Evolutionary conservation across 2,797 vertebrate species (phyloP), one percentile per base, ranked within the genome.

Genomic region (Oceanodroma leucorhoa): DNA sequence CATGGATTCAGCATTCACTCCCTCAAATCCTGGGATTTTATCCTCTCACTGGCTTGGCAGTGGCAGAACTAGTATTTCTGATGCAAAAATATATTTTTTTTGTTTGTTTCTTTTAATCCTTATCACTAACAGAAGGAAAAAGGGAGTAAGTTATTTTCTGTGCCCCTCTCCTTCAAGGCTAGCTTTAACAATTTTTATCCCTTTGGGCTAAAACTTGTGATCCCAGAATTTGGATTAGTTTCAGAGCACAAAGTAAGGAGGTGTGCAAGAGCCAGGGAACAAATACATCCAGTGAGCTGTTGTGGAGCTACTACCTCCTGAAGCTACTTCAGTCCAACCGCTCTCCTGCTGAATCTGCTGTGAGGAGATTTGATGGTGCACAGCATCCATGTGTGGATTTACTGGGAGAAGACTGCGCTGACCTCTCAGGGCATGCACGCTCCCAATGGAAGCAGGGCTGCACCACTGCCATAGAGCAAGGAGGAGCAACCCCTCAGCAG

Each of bases 351-450:
- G 30, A 70, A 26, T 11, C 36, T 80, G 50, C 30, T n/a, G n/a
- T 13, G 41, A 67, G 30, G 24, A 51, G 36, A 38, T 41, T 7
- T 32, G 23, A 22, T 34, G 30, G 27, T 11, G 14, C 34, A 18
- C 22, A 65, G 13, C 38, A 69, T 50, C 45, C 40, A 43, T 0
- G 0, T 13, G 11, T 62, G 38, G 29, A 60, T 60, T 70, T 60
- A 64, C 45, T 24, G 40, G 38, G 30, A 77, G 55, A 53, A n/a
- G 38, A 27, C 9, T 17, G 16, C 6, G 6, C 27, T 2, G 0
- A 32, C 23, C 15, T 77, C 55, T 46, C 22, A 9, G 1, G 2
- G 3, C 2, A 1, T 11, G 13, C 36, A 12, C 0, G 1, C 23
- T 80, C 36, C 58, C 27, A 20, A 6, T 2, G 13, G n/a, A 48